These are phyloP conservation scores for Sternotherus odoratus DNA, from an alignment of 2,797 vertebrate species.

Conservation along the genomic window DNA sequence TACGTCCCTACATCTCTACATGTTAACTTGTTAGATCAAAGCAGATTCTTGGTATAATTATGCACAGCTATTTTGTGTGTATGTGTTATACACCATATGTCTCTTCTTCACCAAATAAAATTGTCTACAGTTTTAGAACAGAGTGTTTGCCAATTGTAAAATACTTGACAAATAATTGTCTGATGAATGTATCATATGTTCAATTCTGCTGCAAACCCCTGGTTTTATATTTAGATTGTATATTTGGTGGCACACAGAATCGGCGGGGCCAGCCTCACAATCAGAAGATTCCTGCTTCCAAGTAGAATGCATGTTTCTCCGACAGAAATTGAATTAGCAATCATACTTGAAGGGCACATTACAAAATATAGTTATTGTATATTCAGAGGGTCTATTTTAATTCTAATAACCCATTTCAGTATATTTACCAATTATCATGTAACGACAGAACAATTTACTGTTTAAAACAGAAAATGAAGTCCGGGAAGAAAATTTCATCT, in stretches of 20 bases:
- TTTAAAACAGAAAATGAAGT: slow-evolving; percentile 68
- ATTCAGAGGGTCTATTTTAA: slow-evolving; percentile 60
- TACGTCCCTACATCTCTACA: not conserved
- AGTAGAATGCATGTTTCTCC: slow-evolving; percentile 29
- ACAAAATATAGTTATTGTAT: slow-evolving; percentile 20
- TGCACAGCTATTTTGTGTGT: not conserved
- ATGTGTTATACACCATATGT: not conserved
- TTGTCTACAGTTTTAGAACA: not conserved
- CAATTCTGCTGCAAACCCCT: not conserved
- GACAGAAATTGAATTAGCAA: slow-evolving; percentile 56
- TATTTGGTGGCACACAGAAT: not conserved
- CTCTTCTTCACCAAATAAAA: not conserved
- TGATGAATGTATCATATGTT: not conserved
- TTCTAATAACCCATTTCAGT: slow-evolving; percentile 67
- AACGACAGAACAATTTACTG: slow-evolving; percentile 66
- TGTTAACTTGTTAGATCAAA: slow-evolving; percentile 10
- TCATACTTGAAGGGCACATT: slow-evolving; percentile 65
- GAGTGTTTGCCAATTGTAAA: not conserved
- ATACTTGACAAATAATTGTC: not conserved
- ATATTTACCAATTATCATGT: slow-evolving; percentile 69
- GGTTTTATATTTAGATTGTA: not conserved
- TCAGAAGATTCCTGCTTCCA: slow-evolving; percentile 25
- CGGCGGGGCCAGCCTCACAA: not conserved
- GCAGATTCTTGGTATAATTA: not conserved
- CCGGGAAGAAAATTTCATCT: slow-evolving; percentile 56